Evolutionary conservation across 2,797 vertebrate genomes (phyloP).

Genomic region (Smutsia gigantea): DNA sequence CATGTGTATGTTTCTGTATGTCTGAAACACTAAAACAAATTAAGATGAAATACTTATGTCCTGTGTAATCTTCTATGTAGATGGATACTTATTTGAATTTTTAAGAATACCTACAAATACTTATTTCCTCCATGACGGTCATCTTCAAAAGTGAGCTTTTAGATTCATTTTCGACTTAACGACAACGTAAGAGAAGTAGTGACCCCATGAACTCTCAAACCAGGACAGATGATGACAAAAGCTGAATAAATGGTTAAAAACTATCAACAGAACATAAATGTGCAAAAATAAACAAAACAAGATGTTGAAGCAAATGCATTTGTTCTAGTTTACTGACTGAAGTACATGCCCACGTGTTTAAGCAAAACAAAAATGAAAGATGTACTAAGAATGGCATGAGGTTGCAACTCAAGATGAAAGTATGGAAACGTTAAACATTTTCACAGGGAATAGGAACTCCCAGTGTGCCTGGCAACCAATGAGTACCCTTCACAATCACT

Average conservation of each 20-base stretch:
- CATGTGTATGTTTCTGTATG: rapidly evolving
- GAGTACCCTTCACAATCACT: rapidly evolving
- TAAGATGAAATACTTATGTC: background rate
- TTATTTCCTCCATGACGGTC: background rate
- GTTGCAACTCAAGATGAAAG: background rate
- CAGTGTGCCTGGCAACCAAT: background rate
- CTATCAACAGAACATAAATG: background rate
- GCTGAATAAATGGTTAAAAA: background rate
- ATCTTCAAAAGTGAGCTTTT: background rate
- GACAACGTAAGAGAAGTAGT: background rate
- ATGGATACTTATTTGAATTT: no score
- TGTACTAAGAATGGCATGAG: background rate
- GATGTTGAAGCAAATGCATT: background rate
- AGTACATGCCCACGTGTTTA: background rate
- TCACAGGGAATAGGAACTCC: background rate
- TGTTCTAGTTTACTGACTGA: rapidly evolving
- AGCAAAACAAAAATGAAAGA: background rate
- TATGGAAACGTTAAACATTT: background rate
- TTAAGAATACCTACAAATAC: no score
- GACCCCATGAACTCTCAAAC: background rate
- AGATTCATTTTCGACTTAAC: background rate
- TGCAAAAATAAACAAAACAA: background rate
- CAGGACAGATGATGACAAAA: rapidly evolving
- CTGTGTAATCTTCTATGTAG: background rate
- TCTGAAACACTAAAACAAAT: no score